Conservation (phyloP, 1,140 invertebrate species). For the Trypoxylus dichotomus region DNA sequence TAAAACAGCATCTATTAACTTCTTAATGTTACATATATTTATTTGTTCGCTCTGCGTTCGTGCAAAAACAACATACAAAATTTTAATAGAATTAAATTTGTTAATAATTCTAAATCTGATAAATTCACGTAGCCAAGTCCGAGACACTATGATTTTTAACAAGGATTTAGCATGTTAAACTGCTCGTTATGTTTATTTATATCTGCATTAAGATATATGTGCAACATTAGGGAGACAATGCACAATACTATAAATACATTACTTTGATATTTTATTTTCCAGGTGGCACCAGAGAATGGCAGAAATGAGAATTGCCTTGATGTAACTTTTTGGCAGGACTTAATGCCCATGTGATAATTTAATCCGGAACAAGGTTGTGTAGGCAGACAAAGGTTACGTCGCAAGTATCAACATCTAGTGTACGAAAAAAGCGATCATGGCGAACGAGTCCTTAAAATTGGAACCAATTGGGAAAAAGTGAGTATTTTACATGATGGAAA, state of each 20-base stretch:
- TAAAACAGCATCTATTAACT: too few species aligned
- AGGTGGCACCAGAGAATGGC: constrained; percentile 10
- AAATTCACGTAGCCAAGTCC: too few species aligned
- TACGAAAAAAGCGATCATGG: constrained; percentile 32
- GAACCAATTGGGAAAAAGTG: constrained; percentile 40
- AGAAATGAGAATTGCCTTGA: constrained; percentile 11
- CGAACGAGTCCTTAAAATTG: constrained; percentile 42
- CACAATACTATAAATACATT: not conserved
- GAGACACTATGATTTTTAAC: too few species aligned
- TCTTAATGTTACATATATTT: too few species aligned
- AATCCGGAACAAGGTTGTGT: not conserved
- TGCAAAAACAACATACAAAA: too few species aligned
- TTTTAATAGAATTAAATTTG: too few species aligned
- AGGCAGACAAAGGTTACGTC: constrained; percentile 20
- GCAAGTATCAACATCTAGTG: not conserved
- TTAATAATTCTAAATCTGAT: too few species aligned
- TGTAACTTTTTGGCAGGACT: constrained; percentile 24
- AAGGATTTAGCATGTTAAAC: too few species aligned
- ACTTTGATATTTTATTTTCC: not conserved
- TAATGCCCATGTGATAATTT: constrained; percentile 16
- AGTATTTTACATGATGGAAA: constrained; percentile 31
- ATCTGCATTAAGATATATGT: too few species aligned
- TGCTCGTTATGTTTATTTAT: too few species aligned
- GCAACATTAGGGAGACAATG: not conserved
- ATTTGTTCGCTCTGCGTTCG: too few species aligned